Base-by-base conservation (phyloP, 2,888 invertebrate species). In the Ornithoptera priamus region DNA sequence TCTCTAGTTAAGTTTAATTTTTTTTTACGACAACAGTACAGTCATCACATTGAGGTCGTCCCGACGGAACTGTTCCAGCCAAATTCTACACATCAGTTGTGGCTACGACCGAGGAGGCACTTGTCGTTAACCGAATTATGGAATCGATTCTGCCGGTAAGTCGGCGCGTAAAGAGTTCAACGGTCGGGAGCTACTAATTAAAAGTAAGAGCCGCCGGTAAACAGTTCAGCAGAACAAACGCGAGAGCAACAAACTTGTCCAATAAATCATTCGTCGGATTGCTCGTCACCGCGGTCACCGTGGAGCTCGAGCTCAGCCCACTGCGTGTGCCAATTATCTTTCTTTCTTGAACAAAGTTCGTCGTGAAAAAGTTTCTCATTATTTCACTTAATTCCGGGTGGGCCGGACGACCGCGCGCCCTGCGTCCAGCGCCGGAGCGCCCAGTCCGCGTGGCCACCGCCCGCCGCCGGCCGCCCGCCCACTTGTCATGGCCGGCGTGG, bases 401-500 rank as follows among this genome's bases (percentile, higher is more conserved):
- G 17, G 57, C 53, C 39, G n/a, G 42, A 15, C 30, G 63, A 64
- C 63, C 50, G 62, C 59, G 22, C 39, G 60, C 46, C 62, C 65
- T 66, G 63, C 42, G 12, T 7, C 42, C 42, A 7, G 10, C 42
- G 10, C 10, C 42, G 42, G 42, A 1, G 12, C 42, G 12, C 2
- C 1, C 22, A 22, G 22, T 22, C 1, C 22, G 22, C 22, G 22
- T 22, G 22, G 1, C 22, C 22, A 1, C 30, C 30, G 30, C 30
- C 0, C 30, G 30, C 30, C 30, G 30, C 30, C 65, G 67, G 64
- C 68, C 71, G 66, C 74, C 73, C 74, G 81, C 78, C 80, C 80
- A 79, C 81, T 81, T 81, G 81, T 81, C 80, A 80, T 80, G 80
- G 77, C 76, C 73, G 71, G 73, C 59, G 72, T 77, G 75, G 30